Evolutionary conservation across 2,888 invertebrate genomes (phyloP).

Genomic region (Homarus gammarus): DNA sequence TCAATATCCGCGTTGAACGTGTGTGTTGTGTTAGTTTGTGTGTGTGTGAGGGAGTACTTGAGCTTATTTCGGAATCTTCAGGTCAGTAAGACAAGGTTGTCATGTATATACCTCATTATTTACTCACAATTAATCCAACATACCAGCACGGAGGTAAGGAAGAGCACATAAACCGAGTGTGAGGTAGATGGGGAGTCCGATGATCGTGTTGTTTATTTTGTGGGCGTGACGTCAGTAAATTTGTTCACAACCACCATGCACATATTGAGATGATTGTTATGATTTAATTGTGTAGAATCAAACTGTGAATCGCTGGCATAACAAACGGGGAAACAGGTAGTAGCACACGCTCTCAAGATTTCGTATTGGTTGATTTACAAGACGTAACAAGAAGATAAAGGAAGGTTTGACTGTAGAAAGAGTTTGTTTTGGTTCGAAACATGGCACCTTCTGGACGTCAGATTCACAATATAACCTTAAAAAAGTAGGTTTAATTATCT

Average conservation of each 20-base stretch:
- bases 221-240: slow-evolving; percentile 42
- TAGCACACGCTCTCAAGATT: not conserved
- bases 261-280: not conserved
- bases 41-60: slow-evolving; percentile 9
- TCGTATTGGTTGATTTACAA: not conserved
- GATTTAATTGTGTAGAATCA: not conserved
- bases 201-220: slow-evolving; percentile 35
- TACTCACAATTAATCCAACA: not conserved
- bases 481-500: not conserved
- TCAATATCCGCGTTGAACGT: slow-evolving; percentile 8
- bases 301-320: not conserved
- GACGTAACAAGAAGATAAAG: not conserved
- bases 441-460: not conserved
- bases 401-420: not conserved
- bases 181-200: not conserved
- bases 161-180: not conserved
- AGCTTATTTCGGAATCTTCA: slow-evolving; percentile 20
- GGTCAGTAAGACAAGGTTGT: slow-evolving; percentile 17
- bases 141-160: not conserved
- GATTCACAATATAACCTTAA: not conserved
- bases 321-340: not conserved
- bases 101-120: slow-evolving; percentile 4
- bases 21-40: not conserved
- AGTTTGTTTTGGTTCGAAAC: not conserved
- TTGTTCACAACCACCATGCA: not conserved